Conservation (phyloP, 2,888 invertebrate species). For the Lathronympha strigana region DNA sequence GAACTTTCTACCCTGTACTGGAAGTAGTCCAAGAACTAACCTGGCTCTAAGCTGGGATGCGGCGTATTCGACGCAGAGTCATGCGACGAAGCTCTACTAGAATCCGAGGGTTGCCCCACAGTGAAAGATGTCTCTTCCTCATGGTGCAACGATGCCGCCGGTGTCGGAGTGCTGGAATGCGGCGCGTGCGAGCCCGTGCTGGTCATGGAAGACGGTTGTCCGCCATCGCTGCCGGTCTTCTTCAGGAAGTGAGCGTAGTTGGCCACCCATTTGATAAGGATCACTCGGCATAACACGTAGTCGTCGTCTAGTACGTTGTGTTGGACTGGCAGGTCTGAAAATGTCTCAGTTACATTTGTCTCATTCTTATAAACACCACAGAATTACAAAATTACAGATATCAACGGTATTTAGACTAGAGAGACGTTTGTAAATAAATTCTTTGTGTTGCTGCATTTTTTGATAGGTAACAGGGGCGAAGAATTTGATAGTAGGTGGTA, state of each 20-base stretch:
- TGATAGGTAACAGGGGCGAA: no score
- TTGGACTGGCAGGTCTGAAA: slow-evolving; percentile 88
- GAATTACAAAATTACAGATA: no score
- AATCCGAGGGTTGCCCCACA: slow-evolving; percentile 77
- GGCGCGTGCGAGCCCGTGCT: slow-evolving; percentile 73
- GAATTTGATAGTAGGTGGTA: no score
- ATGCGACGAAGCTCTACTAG: slow-evolving; percentile 79
- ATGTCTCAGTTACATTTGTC: background rate
- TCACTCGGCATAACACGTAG: slow-evolving; percentile 90
- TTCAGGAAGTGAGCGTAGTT: slow-evolving; percentile 91
- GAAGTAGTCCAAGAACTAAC: slow-evolving; percentile 61
- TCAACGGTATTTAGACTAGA: no score
- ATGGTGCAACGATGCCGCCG: slow-evolving; percentile 70
- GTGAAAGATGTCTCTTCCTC: slow-evolving; percentile 80
- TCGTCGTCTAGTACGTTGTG: slow-evolving; percentile 89
- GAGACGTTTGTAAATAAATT: no score
- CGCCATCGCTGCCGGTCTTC: slow-evolving; percentile 81
- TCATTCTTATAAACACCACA: no score
- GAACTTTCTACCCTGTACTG: slow-evolving; percentile 71
- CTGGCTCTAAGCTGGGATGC: slow-evolving; percentile 86
- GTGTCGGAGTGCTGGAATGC: slow-evolving; percentile 72
- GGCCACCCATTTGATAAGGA: slow-evolving; percentile 95
- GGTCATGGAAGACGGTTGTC: slow-evolving; percentile 78
- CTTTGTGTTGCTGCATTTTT: no score
- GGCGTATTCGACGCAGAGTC: slow-evolving; percentile 81